A percentile compares a stretch with the other conserved stretches of the same genome.
phyloP scores from a whole-genome alignment of 1,140 invertebrate species.

The Papilio xuthus region DNA sequence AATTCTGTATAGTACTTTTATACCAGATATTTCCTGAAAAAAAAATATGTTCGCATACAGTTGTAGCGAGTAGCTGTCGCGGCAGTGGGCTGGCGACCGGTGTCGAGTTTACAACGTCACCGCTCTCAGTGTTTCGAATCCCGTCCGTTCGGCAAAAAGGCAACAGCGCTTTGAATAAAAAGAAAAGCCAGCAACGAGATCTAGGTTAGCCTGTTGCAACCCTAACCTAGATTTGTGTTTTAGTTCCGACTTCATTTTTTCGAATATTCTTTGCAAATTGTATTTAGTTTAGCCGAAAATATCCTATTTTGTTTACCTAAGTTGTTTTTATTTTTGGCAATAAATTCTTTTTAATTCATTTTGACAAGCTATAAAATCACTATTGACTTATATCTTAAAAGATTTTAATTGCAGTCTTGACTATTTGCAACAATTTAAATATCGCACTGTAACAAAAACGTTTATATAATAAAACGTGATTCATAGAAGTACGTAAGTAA shows the following conservation, averaged over 20 bases:
- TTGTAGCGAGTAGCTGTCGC: background rate
- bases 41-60: constrained; percentile 1
- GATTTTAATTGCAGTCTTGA: background rate
- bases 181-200: constrained; percentile 26
- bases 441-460: background rate
- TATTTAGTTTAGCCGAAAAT: background rate
- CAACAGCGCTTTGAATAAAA: constrained; percentile 30
- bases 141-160: constrained; percentile 8
- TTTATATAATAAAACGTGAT: too few species aligned
- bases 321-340: too few species aligned
- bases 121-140: constrained; percentile 8
- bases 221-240: constrained; percentile 30
- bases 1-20: background rate
- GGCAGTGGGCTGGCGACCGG: background rate
- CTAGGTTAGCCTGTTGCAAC: constrained; percentile 30
- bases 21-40: background rate
- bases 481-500: background rate
- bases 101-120: background rate
- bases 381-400: background rate
- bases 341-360: too few species aligned
- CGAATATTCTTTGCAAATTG: background rate
- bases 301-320: background rate
- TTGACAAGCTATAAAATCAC: too few species aligned
- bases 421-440: background rate
- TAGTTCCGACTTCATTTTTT: background rate